Percentiles rank a stretch among this genome's conserved stretches.
Conservation (phyloP, 2,113 vertebrate genomes). For the Anarhynchus alexandrinus region DNA sequence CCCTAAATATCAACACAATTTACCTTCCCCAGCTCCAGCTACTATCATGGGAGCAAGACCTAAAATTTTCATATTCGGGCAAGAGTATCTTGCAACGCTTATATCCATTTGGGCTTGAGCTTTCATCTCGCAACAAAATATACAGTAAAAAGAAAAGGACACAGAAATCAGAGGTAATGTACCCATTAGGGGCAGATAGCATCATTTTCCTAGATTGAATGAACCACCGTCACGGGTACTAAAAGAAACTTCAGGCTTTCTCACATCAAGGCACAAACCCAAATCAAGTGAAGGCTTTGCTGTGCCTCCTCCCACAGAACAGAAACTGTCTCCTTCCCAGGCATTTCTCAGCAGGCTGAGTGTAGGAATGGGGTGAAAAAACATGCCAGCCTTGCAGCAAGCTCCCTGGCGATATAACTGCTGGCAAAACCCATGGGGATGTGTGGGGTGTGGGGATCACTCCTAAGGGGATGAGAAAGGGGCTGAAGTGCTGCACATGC, state of each 20-base stretch:
- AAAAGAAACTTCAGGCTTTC: neutral
- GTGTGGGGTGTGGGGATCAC: neutral
- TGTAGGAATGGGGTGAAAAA: neutral
- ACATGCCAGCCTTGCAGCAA: neutral
- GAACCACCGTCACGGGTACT: neutral
- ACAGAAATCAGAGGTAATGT: neutral
- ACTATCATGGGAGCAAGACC: neutral
- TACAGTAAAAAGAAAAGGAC: neutral
- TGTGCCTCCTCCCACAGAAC: neutral
- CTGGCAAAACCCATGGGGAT: neutral
- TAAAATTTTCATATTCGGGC: neutral
- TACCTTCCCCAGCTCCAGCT: neutral
- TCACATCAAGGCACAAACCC: neutral
- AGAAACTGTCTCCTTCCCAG: neutral
- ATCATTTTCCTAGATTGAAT: neutral
- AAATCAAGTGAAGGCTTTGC: neutral
- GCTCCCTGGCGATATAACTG: neutral
- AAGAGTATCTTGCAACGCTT: neutral
- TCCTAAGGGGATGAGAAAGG: neutral
- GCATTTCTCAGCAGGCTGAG: neutral
- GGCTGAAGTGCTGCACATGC: neutral
- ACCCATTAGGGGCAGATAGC: neutral
- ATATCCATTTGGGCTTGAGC: neutral
- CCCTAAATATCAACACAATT: constrained; percentile 9
- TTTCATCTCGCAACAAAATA: neutral